Conservation (phyloP, 2,113 vertebrate genomes). For the Stegastes partitus region DNA sequence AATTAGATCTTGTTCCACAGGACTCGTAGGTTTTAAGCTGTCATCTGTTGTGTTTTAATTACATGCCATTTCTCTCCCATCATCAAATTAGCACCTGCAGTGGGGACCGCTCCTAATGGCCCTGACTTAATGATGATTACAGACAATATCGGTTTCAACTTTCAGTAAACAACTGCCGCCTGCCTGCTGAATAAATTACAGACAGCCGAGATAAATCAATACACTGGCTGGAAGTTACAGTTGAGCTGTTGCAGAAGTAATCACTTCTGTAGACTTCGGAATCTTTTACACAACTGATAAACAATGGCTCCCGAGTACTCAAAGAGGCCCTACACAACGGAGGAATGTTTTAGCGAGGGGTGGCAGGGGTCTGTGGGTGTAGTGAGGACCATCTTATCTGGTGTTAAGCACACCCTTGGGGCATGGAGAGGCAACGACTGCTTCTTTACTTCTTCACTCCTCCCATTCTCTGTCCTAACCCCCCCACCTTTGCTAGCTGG, state of each 20-base stretch:
- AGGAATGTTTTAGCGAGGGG: conserved; percentile 8
- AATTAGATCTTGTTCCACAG: conserved; percentile 51
- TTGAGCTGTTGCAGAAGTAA: conserved; percentile 42
- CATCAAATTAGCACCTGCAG: conserved; percentile 72
- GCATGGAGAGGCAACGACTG: conserved; percentile 49
- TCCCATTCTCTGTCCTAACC: conserved; percentile 62
- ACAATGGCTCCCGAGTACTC: conserved; percentile 32
- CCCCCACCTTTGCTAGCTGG: conserved; percentile 30
- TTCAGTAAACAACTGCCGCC: conserved; percentile 66
- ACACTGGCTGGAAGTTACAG: conserved; percentile 34
- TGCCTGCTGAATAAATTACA: conserved; percentile 61
- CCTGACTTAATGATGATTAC: conserved; percentile 77
- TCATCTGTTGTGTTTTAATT: conserved; percentile 79
- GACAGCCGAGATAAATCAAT: conserved; percentile 56
- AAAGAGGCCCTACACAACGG: conserved; percentile 13
- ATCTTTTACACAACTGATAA: conserved; percentile 39
- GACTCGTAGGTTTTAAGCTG: conserved; percentile 48
- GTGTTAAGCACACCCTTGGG: conserved; percentile 68
- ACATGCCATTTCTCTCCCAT: conserved; percentile 62
- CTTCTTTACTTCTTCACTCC: conserved; percentile 66
- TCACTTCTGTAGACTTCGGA: conserved; percentile 8
- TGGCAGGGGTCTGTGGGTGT: conserved; percentile 10
- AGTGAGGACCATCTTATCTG: conserved; percentile 60
- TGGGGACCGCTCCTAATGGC: conserved; percentile 63
- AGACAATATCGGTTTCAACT: conserved; percentile 74